Conservation (phyloP, 1,140 invertebrate species). For the Drosophila ficusphila region DNA sequence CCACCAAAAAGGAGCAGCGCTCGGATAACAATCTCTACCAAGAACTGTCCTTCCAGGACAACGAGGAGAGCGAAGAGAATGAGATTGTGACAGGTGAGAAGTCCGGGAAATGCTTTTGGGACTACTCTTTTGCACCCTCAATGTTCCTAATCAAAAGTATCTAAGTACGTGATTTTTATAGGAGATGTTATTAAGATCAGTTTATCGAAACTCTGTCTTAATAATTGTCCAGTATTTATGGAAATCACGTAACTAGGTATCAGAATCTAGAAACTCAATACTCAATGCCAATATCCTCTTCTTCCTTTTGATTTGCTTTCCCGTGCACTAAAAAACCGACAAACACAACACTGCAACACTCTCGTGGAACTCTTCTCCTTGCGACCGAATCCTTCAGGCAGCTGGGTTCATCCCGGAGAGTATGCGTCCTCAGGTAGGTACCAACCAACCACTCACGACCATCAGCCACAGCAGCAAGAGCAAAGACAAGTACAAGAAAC, state of each 20-base stretch:
- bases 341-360: neutral
- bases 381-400: slow-evolving; percentile 87
- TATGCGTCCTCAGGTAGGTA: slow-evolving; percentile 98
- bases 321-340: neutral
- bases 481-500: slow-evolving; percentile 43
- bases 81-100: slow-evolving; percentile 94
- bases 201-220: no score
- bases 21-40: slow-evolving; percentile 96
- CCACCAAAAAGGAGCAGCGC: slow-evolving; percentile 94
- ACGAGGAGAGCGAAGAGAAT: slow-evolving; percentile 92
- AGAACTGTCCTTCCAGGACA: slow-evolving; percentile 95
- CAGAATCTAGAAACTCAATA: neutral
- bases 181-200: no score
- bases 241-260: no score
- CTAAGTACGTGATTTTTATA: neutral
- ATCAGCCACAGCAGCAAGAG: slow-evolving; percentile 39
- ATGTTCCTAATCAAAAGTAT: neutral
- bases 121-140: neutral
- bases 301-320: slow-evolving; percentile 7
- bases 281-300: slow-evolving; percentile 17
- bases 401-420: slow-evolving; percentile 98
- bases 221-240: no score
- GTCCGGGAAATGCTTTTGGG: neutral
- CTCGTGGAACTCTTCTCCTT: neutral
- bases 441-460: slow-evolving; percentile 72